These are phyloP conservation scores for Poecilia picta DNA, from an alignment of 2,797 vertebrate species.

Conservation along the genomic window DNA sequence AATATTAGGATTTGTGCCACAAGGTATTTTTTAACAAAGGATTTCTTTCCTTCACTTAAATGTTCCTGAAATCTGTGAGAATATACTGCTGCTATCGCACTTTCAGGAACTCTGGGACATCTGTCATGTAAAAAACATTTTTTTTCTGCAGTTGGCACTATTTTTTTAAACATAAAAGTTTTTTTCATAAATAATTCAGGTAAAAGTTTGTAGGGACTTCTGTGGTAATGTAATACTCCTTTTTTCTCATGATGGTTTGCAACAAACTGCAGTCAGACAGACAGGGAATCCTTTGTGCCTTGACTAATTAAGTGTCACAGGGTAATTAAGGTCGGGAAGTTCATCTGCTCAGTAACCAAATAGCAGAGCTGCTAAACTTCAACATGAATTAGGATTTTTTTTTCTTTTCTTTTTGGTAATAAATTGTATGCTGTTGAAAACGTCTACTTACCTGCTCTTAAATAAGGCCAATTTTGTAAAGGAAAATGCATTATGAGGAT, in stretches of 20 bases:
- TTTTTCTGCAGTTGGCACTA: neutral
- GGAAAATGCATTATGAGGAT: neutral
- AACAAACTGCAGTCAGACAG: neutral
- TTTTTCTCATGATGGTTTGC: neutral
- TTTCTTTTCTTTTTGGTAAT: neutral
- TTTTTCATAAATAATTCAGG: neutral
- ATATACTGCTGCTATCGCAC: neutral
- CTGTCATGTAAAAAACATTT: neutral
- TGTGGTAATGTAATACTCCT: too few relatives aligned
- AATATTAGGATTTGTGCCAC: too few relatives aligned
- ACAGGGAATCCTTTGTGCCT: conserved; percentile 13
- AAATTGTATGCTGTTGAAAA: neutral
- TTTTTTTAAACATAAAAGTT: neutral
- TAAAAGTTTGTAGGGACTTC: neutral
- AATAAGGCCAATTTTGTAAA: neutral
- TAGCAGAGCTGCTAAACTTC: neutral
- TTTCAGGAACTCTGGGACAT: neutral
- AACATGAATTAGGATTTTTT: neutral
- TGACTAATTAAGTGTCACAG: conserved; percentile 42
- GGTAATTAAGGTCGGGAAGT: conserved; percentile 45
- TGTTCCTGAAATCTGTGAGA: neutral
- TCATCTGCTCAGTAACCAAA: conserved; percentile 17
- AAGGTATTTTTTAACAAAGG: too few relatives aligned
- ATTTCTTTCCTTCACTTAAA: neutral
- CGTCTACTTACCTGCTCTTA: neutral